A percentile compares a stretch with the other conserved stretches of the same genome.
Conservation (phyloP, 2,113 vertebrate species). For the Tachuris rubrigastra region DNA sequence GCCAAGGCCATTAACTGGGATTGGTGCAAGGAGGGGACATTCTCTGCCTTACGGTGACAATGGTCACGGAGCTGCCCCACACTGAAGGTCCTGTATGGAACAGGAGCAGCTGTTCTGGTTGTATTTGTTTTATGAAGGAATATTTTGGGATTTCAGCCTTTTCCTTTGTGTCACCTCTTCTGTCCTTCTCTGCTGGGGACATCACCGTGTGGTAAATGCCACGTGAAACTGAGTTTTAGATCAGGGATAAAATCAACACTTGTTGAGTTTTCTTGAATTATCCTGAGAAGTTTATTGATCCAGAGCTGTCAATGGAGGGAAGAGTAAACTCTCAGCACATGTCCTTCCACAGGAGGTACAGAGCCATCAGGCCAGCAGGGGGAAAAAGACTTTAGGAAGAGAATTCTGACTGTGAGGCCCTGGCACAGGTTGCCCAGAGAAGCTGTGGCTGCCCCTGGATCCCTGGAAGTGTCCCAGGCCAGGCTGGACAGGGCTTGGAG, state of each 20-base stretch:
- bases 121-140: not conserved
- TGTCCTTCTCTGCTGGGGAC: not conserved
- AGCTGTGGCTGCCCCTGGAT: not conserved
- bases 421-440: not conserved
- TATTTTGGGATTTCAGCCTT: not conserved
- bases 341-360: not conserved
- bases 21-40: not conserved
- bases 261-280: not conserved
- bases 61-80: not conserved
- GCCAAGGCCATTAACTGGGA: not conserved
- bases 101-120: not conserved
- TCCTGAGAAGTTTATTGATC: not conserved
- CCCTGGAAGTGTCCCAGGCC: not conserved
- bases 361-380: not conserved
- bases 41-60: not conserved
- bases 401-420: not conserved
- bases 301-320: not conserved
- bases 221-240: not conserved
- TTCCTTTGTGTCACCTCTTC: not conserved
- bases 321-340: not conserved
- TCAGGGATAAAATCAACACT: not conserved
- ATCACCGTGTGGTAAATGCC: fast-evolving
- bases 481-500: not conserved
- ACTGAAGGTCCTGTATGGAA: not conserved
- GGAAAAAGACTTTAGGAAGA: not conserved